A percentile compares a stretch with the other conserved stretches of the same genome.
Evolutionary conservation across 2,888 invertebrate species (phyloP).

Genomic region (Fragum sueziense): DNA sequence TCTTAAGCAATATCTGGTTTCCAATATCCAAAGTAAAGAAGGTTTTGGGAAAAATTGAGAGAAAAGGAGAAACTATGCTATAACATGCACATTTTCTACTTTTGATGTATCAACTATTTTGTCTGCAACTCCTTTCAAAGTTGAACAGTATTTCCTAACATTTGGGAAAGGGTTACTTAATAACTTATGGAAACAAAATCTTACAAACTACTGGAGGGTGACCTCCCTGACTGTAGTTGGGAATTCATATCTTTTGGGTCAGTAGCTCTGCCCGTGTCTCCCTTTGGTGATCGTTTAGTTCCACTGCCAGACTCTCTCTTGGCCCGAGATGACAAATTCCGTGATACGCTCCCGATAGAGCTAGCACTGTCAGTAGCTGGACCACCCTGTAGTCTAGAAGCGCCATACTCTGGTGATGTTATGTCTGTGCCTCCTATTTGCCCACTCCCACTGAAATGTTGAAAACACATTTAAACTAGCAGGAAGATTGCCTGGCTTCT

Average conservation of each 20-base stretch:
- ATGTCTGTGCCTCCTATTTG: conserved; percentile 57
- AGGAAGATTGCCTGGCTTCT: too few relatives aligned
- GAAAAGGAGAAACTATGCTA: not conserved
- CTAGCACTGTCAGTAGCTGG: conserved; percentile 15
- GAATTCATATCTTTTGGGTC: not conserved
- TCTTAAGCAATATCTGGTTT: too few relatives aligned
- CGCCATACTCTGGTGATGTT: not conserved
- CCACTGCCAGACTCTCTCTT: not conserved
- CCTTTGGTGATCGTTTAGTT: conserved; percentile 12
- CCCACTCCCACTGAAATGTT: conserved; percentile 32
- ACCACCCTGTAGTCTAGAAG: conserved; percentile 39
- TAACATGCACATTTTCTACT: not conserved
- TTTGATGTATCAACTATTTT: too few relatives aligned
- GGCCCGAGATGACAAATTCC: not conserved
- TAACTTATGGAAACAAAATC: too few relatives aligned
- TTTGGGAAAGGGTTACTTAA: too few relatives aligned
- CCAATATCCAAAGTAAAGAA: too few relatives aligned
- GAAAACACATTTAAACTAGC: too few relatives aligned
- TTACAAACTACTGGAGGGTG: too few relatives aligned
- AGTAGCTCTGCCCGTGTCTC: not conserved
- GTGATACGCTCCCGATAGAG: not conserved
- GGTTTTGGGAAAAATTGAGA: not conserved
- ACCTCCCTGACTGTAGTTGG: not conserved
- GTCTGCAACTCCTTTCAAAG: too few relatives aligned
- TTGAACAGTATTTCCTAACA: too few relatives aligned